Percentiles rank a stretch among this genome's conserved stretches.
phyloP scores from a whole-genome alignment of 2,888 invertebrate species.

The Acronicta psi region DNA sequence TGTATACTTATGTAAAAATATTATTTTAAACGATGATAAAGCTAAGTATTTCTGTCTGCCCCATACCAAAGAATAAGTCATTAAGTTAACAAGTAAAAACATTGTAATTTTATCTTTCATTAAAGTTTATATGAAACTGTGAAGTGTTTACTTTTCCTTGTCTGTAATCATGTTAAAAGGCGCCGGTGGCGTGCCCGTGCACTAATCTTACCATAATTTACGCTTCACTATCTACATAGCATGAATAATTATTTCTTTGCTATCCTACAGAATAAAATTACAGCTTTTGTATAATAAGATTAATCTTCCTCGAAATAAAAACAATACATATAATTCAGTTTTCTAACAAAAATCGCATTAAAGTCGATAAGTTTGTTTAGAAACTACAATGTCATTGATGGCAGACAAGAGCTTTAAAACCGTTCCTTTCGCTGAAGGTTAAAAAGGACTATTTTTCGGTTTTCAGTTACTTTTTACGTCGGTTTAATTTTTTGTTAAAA shows the following conservation, averaged over 20 bases:
- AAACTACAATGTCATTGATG: no score
- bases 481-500: no score
- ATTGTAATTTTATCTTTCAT: conserved; percentile 40
- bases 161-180: conserved; percentile 41
- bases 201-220: conserved; percentile 53
- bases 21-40: background rate
- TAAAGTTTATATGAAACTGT: conserved; percentile 46
- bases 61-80: conserved; percentile 47
- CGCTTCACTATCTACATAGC: conserved; percentile 42
- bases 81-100: conserved; percentile 17
- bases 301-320: no score
- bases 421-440: no score
- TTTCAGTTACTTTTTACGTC: no score
- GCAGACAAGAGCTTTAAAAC: background rate
- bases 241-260: conserved; percentile 37
- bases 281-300: conserved; percentile 24
- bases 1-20: no score
- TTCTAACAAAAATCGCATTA: no score
- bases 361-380: no score
- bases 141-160: conserved; percentile 14
- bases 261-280: conserved; percentile 10
- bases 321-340: no score
- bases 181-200: conserved; percentile 59
- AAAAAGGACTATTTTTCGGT: background rate
- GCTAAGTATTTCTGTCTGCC: no score